phyloP scores from a whole-genome alignment of 1,140 invertebrate species.

The Hyles euphorbiae region DNA sequence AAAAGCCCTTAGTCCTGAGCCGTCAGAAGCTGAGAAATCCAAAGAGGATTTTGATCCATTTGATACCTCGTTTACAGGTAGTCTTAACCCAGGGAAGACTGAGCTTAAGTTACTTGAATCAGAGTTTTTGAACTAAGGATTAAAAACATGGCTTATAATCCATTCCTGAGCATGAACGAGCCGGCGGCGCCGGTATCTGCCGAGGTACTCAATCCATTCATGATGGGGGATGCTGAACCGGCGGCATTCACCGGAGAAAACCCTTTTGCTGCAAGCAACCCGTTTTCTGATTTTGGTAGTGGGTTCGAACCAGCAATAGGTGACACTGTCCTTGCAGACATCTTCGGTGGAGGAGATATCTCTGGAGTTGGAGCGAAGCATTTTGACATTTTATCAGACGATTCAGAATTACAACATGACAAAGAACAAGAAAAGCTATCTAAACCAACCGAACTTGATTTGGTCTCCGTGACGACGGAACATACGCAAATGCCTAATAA shows the following conservation, averaged over 20 bases:
- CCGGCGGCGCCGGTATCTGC: constrained; percentile 58
- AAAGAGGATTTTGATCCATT: constrained; percentile 82
- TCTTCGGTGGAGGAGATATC: constrained; percentile 57
- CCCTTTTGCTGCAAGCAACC: constrained; percentile 76
- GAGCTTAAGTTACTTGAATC: constrained; percentile 86
- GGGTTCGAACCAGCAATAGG: constrained; percentile 70
- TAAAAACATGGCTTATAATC: constrained; percentile 81
- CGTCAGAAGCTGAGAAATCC: constrained; percentile 54
- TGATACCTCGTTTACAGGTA: constrained; percentile 86
- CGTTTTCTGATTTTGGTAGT: constrained; percentile 80
- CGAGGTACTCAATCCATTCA: constrained; percentile 83
- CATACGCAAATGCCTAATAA: constrained; percentile 16
- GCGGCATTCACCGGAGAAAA: constrained; percentile 73
- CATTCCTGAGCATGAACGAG: constrained; percentile 85
- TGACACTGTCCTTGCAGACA: constrained; percentile 63
- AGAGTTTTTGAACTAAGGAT: constrained; percentile 77
- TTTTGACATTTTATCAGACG: constrained; percentile 32
- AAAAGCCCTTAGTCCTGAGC: constrained; percentile 81
- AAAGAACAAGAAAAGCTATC: constrained; percentile 32
- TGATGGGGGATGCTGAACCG: constrained; percentile 76
- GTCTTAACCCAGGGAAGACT: constrained; percentile 84
- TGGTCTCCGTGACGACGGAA: constrained; percentile 45
- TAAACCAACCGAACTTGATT: constrained; percentile 60
- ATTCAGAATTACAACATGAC: constrained; percentile 7
- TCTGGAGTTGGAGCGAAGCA: constrained; percentile 47